These are phyloP conservation scores for Pollicipes pollicipes DNA, from an alignment of 1,140 invertebrate genomes.

Conservation along the genomic window DNA sequence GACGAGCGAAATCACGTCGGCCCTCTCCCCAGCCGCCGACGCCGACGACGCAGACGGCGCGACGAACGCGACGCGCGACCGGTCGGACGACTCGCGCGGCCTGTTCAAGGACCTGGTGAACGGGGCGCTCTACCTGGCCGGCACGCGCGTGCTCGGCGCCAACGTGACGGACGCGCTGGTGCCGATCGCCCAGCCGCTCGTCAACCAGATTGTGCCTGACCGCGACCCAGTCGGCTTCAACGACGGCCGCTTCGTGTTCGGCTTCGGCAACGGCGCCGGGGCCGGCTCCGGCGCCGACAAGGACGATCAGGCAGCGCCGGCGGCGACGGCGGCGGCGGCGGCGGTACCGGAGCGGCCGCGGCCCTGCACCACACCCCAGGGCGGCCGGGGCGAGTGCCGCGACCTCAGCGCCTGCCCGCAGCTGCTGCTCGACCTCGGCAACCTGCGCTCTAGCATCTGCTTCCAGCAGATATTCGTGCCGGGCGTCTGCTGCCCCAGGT, in stretches of 20 bases:
- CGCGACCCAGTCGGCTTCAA: conserved; percentile 30
- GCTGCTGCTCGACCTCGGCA: conserved; percentile 58
- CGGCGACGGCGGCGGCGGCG: conserved; percentile 16
- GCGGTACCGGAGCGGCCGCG: conserved; percentile 22
- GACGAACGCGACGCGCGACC: not conserved
- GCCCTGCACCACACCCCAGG: conserved; percentile 59
- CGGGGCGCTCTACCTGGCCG: conserved; percentile 8
- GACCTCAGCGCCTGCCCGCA: conserved; percentile 76
- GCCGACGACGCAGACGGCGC: too few relatives aligned
- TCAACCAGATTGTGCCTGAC: not conserved
- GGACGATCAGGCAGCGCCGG: conserved; percentile 10
- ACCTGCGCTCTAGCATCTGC: conserved; percentile 65
- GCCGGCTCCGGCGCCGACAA: conserved; percentile 20
- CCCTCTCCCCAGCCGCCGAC: too few relatives aligned
- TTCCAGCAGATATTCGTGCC: conserved; percentile 81
- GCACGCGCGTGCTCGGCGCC: conserved; percentile 2
- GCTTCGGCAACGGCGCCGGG: too few relatives aligned
- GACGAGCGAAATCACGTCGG: too few relatives aligned
- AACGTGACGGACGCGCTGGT: conserved; percentile 61
- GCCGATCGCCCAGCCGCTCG: conserved; percentile 27
- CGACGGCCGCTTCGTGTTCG: conserved; percentile 21
- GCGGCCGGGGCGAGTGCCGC: conserved; percentile 57
- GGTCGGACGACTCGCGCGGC: conserved; percentile 16
- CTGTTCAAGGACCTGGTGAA: conserved; percentile 4
- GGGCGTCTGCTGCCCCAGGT: conserved; percentile 64